Base-by-base conservation (phyloP, 1,140 invertebrate genomes). In the Frieseomelitta varia region DNA sequence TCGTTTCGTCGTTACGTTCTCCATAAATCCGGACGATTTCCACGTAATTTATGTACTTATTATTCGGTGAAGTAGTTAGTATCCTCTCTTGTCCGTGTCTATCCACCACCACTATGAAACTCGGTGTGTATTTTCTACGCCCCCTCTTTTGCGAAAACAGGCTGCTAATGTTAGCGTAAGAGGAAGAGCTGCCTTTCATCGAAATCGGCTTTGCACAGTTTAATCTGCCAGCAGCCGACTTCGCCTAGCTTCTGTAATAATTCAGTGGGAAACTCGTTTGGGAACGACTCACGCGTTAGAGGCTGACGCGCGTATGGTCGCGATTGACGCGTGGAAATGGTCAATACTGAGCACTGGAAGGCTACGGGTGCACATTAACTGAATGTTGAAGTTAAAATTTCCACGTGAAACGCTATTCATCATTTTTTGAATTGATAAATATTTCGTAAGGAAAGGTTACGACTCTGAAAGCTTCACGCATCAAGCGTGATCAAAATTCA, bases 191-290 rank as follows among this genome's bases (percentile, higher is more conserved):
- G 76, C 61, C 82, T 68, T 61, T 79, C 82, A 84, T 79, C 82
- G 76, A 79, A 84, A 84, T 84, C 82, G 67, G 82, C 82, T 84
- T 84, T 84, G 68, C 56, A 76, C 67, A 19, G 76, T 79, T 84
- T 84, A 79, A 79, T 78, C 82, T 21, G 24, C 55, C 65, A 34
- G 10, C 55, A 61, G 55, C 11, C 39, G 65, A n/a, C 56, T 55
- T 79, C 67, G 30, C 27, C 30, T 14, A 24, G 19, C 65, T 51
- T 17, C 15, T 39, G 27, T 10, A 34, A 79, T 84, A 79, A 84
- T 79, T 79, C 30, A 53, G 24, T 24, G 4, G 34, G 34, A 61
- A n/a, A 61, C n/a, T 61, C 58, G n/a, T 61, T 47, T 56, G 47
- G 10, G 24, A n/a, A 63, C 39, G 27, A 30, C 1, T 24, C 27